Evolutionary conservation across 2,888 invertebrate genomes (phyloP), one percentile per base, ranked within the genome.

Genomic region (Hetaerina titia): DNA sequence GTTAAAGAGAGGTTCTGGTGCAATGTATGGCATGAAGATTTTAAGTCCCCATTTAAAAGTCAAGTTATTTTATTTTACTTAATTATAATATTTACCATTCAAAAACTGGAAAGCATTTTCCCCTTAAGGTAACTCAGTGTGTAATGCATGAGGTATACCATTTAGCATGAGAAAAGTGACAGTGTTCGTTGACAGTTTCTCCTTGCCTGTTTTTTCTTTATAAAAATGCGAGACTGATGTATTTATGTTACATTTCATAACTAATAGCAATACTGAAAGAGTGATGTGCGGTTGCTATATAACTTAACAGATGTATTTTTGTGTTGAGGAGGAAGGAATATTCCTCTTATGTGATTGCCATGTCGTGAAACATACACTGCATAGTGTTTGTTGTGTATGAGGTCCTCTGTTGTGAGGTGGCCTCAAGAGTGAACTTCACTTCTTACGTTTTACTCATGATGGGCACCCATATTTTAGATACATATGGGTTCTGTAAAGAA

Each of bases 181-280:
- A 4, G 8, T 31, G 31, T 11, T 81, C 81, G 25, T 31, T 22
- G 22, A 31, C 31, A 81, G 15, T 31, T 81, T 11, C 1, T 13
- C 13, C 31, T 81, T 11, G 2, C 15, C 22, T 81, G 19, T 81
- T 81, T 22, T 25, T 31, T 31, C 25, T 81, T 31, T 81, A 69
- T 13, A 81, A 69, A n/a, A 81, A 81, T 81, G 25, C 45, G 81
- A 81, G 81, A 81, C 81, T 81, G 81, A 81, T 81, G 81, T 81
- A 81, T 81, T 69, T 69, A 25, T 81, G 31, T 81, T 81, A 81
- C 31, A 31, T 81, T 81, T 25, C 81, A 81, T 81, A 81, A 81
- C n/a, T n/a, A 11, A 81, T 81, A 81, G 81, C 81, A 81, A 81
- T 81, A 81, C 81, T 81, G 69, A 81, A 81, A 81, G 81, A 81